Evolutionary conservation across 2,888 invertebrate species (phyloP).

Genomic region (Silvanus unidentatus): DNA sequence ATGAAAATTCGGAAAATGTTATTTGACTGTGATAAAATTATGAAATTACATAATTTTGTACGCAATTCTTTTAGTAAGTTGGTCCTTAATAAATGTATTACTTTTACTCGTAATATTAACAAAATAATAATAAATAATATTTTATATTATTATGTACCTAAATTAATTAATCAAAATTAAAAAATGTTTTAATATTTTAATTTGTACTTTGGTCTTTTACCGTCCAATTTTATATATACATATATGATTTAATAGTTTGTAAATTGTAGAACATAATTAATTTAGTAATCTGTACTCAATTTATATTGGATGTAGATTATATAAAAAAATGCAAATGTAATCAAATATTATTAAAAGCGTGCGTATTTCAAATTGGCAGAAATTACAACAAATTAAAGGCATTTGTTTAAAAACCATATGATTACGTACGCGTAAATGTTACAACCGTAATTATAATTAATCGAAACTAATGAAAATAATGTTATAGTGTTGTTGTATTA

Average conservation of each 20-base stretch:
- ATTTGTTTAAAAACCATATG: no score
- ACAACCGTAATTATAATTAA: no score
- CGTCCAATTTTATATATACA: constrained; percentile 23
- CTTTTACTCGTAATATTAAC: constrained; percentile 9
- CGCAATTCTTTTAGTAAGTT: constrained; percentile 38
- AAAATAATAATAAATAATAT: neutral
- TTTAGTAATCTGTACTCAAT: no score
- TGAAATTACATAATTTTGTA: constrained; percentile 14
- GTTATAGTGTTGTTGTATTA: no score
- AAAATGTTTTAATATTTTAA: neutral
- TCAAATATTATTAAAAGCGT: no score
- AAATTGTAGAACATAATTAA: constrained; percentile 10
- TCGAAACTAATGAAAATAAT: no score
- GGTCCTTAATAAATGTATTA: constrained; percentile 13
- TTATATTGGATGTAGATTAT: no score
- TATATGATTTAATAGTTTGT: constrained; percentile 1
- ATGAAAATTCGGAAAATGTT: neutral
- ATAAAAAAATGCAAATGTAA: no score
- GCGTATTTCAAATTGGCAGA: no score
- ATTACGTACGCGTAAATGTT: no score
- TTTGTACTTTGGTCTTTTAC: constrained; percentile 3
- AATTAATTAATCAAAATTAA: neutral
- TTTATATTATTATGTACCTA: neutral
- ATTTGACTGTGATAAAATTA: constrained; percentile 12
- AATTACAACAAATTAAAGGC: no score